Conservation (phyloP, 1,140 invertebrate species). For the Amphibalanus amphitrite region DNA sequence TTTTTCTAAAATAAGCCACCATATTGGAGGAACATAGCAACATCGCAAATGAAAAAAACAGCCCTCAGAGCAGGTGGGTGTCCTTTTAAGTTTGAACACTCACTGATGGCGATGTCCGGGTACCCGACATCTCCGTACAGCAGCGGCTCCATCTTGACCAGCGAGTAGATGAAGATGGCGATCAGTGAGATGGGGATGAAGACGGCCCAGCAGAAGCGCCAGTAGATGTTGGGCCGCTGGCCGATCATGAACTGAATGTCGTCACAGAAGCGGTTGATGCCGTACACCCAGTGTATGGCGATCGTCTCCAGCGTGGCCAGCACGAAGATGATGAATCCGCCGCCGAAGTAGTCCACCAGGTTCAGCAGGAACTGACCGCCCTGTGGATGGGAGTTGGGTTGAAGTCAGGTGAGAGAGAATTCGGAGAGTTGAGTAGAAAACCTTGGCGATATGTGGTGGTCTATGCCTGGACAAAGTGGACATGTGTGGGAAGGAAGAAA, state of each 20-base stretch:
- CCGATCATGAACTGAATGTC: conserved; percentile 36
- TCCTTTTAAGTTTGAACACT: conserved; percentile 13
- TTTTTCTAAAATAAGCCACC: conserved; percentile 9
- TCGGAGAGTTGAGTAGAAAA: too few relatives aligned
- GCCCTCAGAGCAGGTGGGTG: conserved; percentile 7
- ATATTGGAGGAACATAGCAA: conserved; percentile 8
- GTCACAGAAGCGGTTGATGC: conserved; percentile 25
- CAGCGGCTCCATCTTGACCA: conserved; percentile 20
- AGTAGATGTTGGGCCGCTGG: conserved; percentile 46
- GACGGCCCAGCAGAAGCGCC: conserved; percentile 60
- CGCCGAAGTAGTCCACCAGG: conserved; percentile 67
- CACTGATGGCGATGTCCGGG: conserved; percentile 24
- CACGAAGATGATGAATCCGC: conserved; percentile 53
- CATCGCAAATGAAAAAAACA: conserved; percentile 8
- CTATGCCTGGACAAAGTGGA: too few relatives aligned
- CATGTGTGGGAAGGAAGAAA: too few relatives aligned
- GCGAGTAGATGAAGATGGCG: conserved; percentile 46
- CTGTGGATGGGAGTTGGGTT: background rate
- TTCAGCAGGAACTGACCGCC: conserved; percentile 62
- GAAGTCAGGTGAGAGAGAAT: too few relatives aligned
- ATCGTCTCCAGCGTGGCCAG: conserved; percentile 39
- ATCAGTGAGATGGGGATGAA: conserved; percentile 48
- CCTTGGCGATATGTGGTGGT: too few relatives aligned
- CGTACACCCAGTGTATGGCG: conserved; percentile 30
- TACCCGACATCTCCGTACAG: conserved; percentile 21